Conservation (phyloP, 2,797 vertebrate species). For the Labeo calbasu region DNA sequence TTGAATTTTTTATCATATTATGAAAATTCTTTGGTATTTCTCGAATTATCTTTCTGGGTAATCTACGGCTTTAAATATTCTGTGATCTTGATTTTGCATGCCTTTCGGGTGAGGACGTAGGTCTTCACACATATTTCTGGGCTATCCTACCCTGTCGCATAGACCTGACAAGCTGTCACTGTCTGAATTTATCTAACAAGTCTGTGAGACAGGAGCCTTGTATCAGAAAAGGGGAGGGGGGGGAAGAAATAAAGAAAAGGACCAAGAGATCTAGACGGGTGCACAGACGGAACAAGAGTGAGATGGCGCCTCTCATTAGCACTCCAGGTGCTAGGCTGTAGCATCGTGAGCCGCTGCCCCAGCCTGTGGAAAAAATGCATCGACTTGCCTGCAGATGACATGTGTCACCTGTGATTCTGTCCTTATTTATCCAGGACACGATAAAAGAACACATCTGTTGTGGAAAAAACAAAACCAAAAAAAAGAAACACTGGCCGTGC, state of each 20-base stretch:
- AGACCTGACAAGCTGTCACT: constrained; percentile 50
- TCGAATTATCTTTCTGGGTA: not conserved
- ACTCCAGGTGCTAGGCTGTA: constrained; percentile 23
- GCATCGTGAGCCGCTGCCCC: not conserved
- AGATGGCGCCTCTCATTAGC: constrained; percentile 41
- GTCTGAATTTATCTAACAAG: constrained; percentile 47
- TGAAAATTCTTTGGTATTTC: not conserved
- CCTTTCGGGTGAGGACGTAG: not conserved
- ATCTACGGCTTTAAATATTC: not conserved
- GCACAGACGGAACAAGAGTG: constrained; percentile 3
- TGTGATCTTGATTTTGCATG: constrained; percentile 1
- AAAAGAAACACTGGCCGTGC: not conserved
- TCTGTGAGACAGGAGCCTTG: constrained; percentile 22
- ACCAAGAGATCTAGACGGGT: not conserved
- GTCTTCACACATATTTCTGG: constrained; percentile 40
- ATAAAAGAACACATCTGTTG: not conserved
- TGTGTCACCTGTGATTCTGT: constrained; percentile 7
- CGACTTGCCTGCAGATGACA: not conserved
- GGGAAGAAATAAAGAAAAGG: constrained; percentile 6
- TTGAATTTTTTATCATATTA: too few relatives aligned
- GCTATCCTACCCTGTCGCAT: constrained; percentile 40
- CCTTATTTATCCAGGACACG: not conserved
- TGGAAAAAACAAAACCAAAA: not conserved
- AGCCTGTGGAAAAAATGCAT: constrained; percentile 7
- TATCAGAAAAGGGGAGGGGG: not conserved